Evolutionary conservation across 2,797 vertebrate genomes (phyloP).

Genomic region (Acrossocheilus fasciatus): DNA sequence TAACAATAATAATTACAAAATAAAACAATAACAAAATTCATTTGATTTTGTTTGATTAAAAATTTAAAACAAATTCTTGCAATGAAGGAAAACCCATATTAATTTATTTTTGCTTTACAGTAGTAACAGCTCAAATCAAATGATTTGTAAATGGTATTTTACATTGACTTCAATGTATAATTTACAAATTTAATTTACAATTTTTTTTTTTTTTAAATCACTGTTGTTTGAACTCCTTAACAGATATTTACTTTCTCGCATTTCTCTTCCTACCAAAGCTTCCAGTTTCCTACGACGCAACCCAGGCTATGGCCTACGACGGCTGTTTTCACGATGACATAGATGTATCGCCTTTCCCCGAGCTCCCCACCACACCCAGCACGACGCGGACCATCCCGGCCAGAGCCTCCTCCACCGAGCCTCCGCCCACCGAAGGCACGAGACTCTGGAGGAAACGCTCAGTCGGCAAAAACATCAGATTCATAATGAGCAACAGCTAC

Average conservation of each 20-base stretch:
- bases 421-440: constrained; percentile 72
- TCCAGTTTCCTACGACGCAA: constrained; percentile 79
- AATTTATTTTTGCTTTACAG: background rate
- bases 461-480: constrained; percentile 77
- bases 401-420: constrained; percentile 65
- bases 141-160: background rate
- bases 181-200: fast-evolving
- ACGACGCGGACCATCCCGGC: constrained; percentile 78
- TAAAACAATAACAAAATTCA: background rate
- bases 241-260: background rate
- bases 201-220: background rate
- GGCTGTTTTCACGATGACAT: constrained; percentile 86
- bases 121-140: background rate
- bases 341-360: constrained; percentile 78
- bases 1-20: background rate
- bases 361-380: constrained; percentile 76
- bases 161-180: background rate
- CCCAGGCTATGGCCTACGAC: constrained; percentile 88
- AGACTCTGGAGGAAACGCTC: constrained; percentile 80
- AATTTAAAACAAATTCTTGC: background rate
- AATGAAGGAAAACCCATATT: background rate
- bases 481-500: constrained; percentile 91
- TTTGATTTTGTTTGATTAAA: background rate
- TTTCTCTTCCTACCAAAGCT: constrained; percentile 73
- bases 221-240: background rate